Percentiles rank a stretch among this genome's conserved stretches.
These are phyloP conservation scores for Pygathrix nemaeus DNA, from an alignment of 2,113 vertebrate genomes.

Conservation along the genomic window DNA sequence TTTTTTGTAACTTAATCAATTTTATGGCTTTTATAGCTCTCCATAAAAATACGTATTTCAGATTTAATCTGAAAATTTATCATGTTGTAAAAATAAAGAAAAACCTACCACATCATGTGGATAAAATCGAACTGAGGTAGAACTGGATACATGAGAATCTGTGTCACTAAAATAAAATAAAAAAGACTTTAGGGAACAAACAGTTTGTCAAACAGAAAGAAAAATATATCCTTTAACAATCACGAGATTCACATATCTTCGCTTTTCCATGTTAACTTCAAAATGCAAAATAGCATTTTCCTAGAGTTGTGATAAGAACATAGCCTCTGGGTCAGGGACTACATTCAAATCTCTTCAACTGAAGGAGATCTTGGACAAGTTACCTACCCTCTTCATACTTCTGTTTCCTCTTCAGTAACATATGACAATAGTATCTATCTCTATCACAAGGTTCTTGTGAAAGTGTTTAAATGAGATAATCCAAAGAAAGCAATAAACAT, in stretches of 20 bases:
- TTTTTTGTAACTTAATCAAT: neutral
- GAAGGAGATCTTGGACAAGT: neutral
- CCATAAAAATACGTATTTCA: neutral
- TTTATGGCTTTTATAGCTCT: neutral
- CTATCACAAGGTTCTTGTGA: neutral
- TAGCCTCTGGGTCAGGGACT: neutral
- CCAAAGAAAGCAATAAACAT: constrained; percentile 41
- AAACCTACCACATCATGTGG: constrained; percentile 98
- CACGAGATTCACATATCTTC: constrained; percentile 9
- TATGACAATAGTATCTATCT: neutral
- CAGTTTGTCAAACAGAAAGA: neutral
- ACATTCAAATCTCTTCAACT: neutral
- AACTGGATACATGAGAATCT: constrained; percentile 99
- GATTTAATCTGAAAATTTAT: constrained; percentile 28
- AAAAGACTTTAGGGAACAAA: constrained; percentile 81
- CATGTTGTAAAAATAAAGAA: constrained; percentile 65
- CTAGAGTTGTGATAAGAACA: neutral
- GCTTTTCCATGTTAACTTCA: constrained; percentile 28
- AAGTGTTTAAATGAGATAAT: neutral
- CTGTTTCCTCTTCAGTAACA: neutral
- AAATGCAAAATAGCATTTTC: constrained; percentile 24
- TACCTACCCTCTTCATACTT: neutral
- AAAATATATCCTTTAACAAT: constrained; percentile 38
- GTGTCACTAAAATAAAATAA: constrained; percentile 93
- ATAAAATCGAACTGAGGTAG: constrained; percentile 99